These are phyloP conservation scores for Cynocephalus volans DNA, from an alignment of 2,113 vertebrate genomes.

Conservation along the genomic window DNA sequence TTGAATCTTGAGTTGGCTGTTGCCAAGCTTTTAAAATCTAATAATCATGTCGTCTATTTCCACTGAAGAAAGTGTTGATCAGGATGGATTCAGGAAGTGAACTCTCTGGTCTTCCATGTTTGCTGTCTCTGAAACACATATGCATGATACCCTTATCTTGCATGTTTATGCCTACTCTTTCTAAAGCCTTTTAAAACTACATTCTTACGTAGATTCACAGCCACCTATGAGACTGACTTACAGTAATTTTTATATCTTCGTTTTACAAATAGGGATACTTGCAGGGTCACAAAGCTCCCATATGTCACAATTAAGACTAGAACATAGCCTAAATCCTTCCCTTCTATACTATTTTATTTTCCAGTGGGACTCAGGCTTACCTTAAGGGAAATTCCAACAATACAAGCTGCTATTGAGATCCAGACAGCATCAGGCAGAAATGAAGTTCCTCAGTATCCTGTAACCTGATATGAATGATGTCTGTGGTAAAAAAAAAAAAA, in stretches of 20 bases:
- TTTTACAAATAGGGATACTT: constrained; percentile 14
- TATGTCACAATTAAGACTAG: neutral
- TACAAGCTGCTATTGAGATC: neutral
- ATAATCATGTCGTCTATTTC: constrained; percentile 12
- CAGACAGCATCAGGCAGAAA: neutral
- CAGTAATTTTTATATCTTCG: neutral
- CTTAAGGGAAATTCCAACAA: neutral
- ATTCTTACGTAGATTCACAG: neutral
- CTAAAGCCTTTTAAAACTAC: constrained; percentile 26
- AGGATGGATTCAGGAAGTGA: neutral
- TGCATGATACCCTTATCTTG: neutral
- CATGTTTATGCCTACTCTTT: neutral
- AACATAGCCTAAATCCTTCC: neutral
- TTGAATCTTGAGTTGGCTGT: neutral
- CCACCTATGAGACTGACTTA: neutral
- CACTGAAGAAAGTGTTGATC: neutral
- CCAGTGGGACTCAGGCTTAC: neutral
- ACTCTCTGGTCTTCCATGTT: neutral
- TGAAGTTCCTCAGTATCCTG: neutral
- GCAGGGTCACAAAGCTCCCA: neutral
- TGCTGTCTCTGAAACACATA: constrained; percentile 2
- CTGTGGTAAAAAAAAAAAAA: neutral
- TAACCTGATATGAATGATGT: neutral
- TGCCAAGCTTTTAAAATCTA: constrained; percentile 8
- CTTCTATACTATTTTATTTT: neutral